Conservation (phyloP, 2,113 vertebrate genomes). For the Castor canadensis region DNA sequence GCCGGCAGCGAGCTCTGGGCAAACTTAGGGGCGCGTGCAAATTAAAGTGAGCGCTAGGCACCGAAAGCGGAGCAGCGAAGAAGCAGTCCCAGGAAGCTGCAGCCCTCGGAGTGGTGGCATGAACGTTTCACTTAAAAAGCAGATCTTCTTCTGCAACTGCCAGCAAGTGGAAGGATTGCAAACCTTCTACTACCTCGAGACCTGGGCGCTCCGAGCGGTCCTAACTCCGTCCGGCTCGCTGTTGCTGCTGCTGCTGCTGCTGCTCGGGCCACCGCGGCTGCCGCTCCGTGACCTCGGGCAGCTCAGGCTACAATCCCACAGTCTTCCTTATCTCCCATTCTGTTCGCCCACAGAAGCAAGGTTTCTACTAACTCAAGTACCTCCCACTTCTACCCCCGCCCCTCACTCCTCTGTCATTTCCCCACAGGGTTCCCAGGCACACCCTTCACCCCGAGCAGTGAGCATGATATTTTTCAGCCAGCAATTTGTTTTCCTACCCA, state of each 20-base stretch:
- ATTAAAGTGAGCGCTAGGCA: constrained; percentile 48
- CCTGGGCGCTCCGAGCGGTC: constrained; percentile 90
- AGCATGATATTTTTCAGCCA: neutral
- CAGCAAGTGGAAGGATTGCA: constrained; percentile 84
- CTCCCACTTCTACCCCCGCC: neutral
- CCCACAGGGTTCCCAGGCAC: neutral
- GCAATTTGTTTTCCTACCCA: neutral
- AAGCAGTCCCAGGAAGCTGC: constrained; percentile 51
- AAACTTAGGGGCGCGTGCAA: constrained; percentile 70
- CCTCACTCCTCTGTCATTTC: neutral
- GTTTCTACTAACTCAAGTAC: neutral
- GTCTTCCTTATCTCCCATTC: neutral
- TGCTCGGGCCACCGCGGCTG: neutral
- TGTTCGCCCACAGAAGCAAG: neutral
- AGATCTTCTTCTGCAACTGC: constrained; percentile 84
- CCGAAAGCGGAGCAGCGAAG: neutral
- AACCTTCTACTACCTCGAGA: constrained; percentile 84
- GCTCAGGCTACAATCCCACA: neutral
- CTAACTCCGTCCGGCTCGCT: constrained; percentile 84
- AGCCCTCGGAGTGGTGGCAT: constrained; percentile 67
- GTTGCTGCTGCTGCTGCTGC: constrained; percentile 31
- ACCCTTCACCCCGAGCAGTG: neutral
- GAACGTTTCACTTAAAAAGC: constrained; percentile 83
- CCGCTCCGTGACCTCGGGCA: neutral
- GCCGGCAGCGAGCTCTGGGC: constrained; percentile 41